These are phyloP conservation scores for Pseudopleuronectes americanus DNA, from an alignment of 2,797 vertebrate genomes.

Conservation along the genomic window DNA sequence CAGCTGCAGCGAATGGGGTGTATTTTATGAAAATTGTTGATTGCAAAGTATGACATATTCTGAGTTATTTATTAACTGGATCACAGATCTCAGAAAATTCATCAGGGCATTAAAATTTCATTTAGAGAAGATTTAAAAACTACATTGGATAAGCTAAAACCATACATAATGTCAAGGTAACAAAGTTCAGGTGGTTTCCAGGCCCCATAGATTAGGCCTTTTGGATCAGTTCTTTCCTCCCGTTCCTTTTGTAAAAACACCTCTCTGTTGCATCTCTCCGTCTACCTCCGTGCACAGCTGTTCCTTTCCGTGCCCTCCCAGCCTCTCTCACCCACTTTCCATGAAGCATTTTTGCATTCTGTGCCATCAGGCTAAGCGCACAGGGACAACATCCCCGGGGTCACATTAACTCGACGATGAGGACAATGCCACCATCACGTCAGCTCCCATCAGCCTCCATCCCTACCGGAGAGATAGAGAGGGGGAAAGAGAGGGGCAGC, in stretches of 20 bases:
- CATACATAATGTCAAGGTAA: not conserved
- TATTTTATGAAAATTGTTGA: not conserved
- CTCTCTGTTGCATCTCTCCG: slow-evolving; percentile 40
- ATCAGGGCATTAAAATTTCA: not conserved
- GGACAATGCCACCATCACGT: slow-evolving; percentile 79
- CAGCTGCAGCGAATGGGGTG: not conserved
- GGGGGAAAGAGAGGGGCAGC: slow-evolving; percentile 29
- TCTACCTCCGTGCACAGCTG: slow-evolving; percentile 51
- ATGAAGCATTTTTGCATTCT: slow-evolving; percentile 60
- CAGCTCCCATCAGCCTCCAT: slow-evolving; percentile 79
- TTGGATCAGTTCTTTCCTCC: slow-evolving; percentile 13
- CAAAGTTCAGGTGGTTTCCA: slow-evolving; percentile 23
- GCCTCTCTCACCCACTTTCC: slow-evolving; percentile 32
- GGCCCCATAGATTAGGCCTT: slow-evolving; percentile 1
- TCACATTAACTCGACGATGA: slow-evolving; percentile 73
- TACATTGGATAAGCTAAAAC: not conserved
- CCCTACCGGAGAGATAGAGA: slow-evolving; percentile 39
- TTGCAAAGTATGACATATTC: not conserved
- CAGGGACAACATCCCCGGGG: slow-evolving; percentile 66
- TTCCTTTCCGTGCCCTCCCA: slow-evolving; percentile 24
- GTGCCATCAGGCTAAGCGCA: slow-evolving; percentile 61
- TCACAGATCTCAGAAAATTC: not conserved
- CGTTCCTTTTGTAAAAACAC: slow-evolving; percentile 32
- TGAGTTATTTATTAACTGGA: not conserved
- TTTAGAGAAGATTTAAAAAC: not conserved